Base-by-base conservation (phyloP, 2,888 invertebrate species). In the Callinectes sapidus region DNA sequence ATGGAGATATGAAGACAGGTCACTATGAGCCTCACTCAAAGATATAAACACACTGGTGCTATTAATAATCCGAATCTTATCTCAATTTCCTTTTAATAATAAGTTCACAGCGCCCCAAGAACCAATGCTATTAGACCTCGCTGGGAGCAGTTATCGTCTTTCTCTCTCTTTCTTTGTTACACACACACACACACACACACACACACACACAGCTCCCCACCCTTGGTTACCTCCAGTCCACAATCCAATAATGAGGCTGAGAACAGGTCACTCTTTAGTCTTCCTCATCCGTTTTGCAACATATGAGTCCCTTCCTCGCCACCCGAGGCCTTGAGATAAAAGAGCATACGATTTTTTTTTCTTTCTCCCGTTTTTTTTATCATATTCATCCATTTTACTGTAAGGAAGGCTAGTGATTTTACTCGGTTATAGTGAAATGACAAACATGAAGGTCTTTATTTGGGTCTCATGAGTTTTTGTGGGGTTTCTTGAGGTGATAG, bases 261-360 rank as follows among this genome's bases (percentile, higher is more conserved):
- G 81, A 81, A 35, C 81, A 81, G 28, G 71, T 77, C 81, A 81
- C 35, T 81, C 13, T 81, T 35, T 35, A 81, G 81, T 81, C 81
- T 81, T 81, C 81, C 35, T 81, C 32, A 32, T 35, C 81, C 81
- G 35, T 81, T 81, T 81, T 81, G 81, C 81, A 81, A 81, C 35
- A 14, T 10, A 71, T 1, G 81, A 35, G 35, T 35, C 32, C 32
- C 35, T 35, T 35, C 81, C n/a, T 35, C 35, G 5, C 2, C 32
- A 14, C 16, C 32, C 81, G 48, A 48, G 48, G 48, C 61, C 61
- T 61, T 18, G 61, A 5, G 61, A 5, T 23, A 10, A 61, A 61
- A 61, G 18, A 18, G 23, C 28, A 2, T 61, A 23, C 61, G 61
- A 61, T 61, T 71, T 71, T 71, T 18, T 71, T 13, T 28, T 39